phyloP scores from a whole-genome alignment of 2,113 vertebrate species.

The Macrotis lagotis region DNA sequence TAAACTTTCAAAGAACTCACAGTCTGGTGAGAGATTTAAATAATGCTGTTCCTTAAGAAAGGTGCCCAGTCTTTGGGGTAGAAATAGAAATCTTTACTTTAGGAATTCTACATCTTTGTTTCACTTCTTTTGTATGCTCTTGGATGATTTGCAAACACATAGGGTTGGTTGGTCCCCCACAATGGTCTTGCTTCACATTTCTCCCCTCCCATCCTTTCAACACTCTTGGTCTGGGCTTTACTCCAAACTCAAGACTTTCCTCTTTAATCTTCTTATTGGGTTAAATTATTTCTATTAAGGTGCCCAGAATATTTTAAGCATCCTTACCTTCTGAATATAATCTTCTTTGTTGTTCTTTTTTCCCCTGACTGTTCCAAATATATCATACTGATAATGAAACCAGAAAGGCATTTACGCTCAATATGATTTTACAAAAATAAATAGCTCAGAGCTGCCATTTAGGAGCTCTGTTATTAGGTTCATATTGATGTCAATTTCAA shows the following conservation, averaged over 20 bases:
- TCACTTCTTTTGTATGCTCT: not conserved
- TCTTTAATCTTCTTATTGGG: constrained; percentile 54
- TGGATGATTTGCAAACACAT: not conserved
- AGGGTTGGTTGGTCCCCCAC: not conserved
- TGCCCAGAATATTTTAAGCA: constrained; percentile 61
- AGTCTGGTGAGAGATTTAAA: not conserved
- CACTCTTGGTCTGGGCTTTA: constrained; percentile 62
- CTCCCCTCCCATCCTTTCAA: constrained; percentile 39
- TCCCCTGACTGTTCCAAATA: constrained; percentile 65
- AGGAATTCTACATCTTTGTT: not conserved
- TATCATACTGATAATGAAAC: constrained; percentile 60
- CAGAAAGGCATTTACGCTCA: constrained; percentile 43
- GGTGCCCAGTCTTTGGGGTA: not conserved
- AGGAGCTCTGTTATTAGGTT: constrained; percentile 47
- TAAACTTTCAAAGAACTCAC: not conserved
- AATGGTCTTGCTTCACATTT: constrained; percentile 6
- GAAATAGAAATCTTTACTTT: constrained; percentile 22
- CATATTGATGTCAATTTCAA: constrained; percentile 48
- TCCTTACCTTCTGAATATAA: constrained; percentile 61
- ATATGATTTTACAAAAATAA: constrained; percentile 54
- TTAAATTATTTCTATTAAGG: constrained; percentile 65
- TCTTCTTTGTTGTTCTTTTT: constrained; percentile 53
- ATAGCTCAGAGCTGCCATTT: constrained; percentile 42
- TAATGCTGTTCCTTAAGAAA: not conserved
- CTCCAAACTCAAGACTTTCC: not conserved